Percentiles rank a stretch among this genome's conserved stretches.
Conservation (phyloP, 2,888 invertebrate genomes). For the Rhamphomyia laevipes region DNA sequence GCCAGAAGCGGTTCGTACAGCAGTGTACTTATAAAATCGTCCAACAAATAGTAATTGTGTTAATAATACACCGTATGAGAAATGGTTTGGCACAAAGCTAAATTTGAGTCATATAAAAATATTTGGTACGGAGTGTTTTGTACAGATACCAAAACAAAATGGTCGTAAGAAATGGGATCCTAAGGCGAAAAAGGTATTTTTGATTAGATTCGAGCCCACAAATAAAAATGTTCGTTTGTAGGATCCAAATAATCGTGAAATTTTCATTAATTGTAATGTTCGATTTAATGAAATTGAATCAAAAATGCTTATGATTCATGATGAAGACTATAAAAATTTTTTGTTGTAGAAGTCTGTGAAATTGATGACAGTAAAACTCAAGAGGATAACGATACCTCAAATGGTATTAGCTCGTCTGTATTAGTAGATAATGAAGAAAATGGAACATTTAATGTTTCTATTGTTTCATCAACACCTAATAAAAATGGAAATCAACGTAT, state of each 20-base stretch:
- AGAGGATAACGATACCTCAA: too few relatives aligned
- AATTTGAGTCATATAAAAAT: conserved; percentile 9
- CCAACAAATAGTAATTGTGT: neutral
- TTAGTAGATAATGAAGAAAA: neutral
- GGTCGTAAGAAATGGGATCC: conserved; percentile 11
- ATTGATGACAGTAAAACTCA: conserved; percentile 4
- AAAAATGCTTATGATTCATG: neutral
- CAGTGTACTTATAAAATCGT: conserved; percentile 25
- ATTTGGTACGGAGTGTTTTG: conserved; percentile 12
- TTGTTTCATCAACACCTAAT: neutral
- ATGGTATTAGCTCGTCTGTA: too few relatives aligned
- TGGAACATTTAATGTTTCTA: neutral
- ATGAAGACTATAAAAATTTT: neutral
- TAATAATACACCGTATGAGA: conserved; percentile 3
- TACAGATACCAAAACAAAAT: too few relatives aligned
- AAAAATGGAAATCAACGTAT: neutral
- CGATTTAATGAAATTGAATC: conserved; percentile 2
- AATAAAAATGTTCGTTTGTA: conserved; percentile 6
- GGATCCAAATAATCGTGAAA: neutral
- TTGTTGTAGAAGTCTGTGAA: neutral
- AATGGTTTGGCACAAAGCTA: conserved; percentile 15
- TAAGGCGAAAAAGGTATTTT: conserved; percentile 7
- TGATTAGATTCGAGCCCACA: conserved; percentile 10
- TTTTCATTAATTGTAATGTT: conserved; percentile 9
- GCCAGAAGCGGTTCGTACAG: conserved; percentile 30